Conservation (phyloP, 2,113 vertebrate species). For the Psittacus erithacus region DNA sequence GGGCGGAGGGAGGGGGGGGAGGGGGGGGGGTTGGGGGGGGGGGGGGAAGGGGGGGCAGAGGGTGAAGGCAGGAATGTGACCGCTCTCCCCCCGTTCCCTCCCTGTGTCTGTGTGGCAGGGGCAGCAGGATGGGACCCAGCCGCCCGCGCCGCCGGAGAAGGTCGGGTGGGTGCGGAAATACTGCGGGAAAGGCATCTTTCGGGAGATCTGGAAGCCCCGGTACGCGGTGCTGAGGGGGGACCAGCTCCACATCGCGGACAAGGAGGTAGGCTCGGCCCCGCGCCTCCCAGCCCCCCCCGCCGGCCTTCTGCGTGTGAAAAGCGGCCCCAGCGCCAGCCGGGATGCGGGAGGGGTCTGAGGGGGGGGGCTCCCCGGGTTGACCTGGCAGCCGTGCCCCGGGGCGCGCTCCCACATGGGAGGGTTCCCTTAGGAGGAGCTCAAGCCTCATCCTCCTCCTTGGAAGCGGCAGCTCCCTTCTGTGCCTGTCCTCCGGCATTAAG, state of each 20-base stretch:
- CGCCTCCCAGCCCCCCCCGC: neutral
- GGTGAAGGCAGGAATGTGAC: neutral
- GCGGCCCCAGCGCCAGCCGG: neutral
- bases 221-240: conserved; percentile 90
- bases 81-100: neutral
- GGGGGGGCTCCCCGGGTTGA: neutral
- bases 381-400: neutral
- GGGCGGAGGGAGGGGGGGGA: no score
- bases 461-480: neutral
- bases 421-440: neutral
- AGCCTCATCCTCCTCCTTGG: neutral
- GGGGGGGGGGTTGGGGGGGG: no score
- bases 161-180: conserved; percentile 96
- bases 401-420: neutral
- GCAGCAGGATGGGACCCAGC: conserved; percentile 80
- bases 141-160: conserved; percentile 83
- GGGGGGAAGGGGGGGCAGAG: neutral
- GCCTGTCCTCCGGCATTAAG: neutral
- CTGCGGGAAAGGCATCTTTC: conserved; percentile 93
- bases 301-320: neutral
- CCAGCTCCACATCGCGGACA: conserved; percentile 91
- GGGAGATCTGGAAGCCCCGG: conserved; percentile 97
- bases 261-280: conserved; percentile 83
- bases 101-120: conserved; percentile 73
- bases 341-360: neutral